Percentiles rank a stretch among this genome's conserved stretches.
Evolutionary conservation across 2,113 vertebrate genomes (phyloP).

Genomic region (Tyto alba): DNA sequence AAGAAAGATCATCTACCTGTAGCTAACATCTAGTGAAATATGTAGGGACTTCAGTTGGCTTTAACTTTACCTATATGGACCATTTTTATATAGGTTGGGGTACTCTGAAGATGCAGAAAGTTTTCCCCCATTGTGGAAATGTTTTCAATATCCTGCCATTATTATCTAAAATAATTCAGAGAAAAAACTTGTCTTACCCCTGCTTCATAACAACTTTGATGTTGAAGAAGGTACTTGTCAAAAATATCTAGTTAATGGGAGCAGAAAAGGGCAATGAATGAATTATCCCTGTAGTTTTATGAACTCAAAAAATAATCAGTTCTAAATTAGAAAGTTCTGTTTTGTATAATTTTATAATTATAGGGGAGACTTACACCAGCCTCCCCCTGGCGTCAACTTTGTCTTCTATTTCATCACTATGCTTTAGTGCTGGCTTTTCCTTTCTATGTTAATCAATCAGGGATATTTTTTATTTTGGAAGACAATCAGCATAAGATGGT

Average conservation of each 20-base stretch:
- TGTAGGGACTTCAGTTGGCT: not conserved
- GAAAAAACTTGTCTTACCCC: not conserved
- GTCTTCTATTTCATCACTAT: not conserved
- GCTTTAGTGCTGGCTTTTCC: not conserved
- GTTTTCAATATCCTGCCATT: not conserved
- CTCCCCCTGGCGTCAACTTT: constrained; percentile 19
- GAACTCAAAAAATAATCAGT: constrained; percentile 43
- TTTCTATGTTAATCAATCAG: not conserved
- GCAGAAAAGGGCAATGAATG: constrained; percentile 56
- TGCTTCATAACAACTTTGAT: not conserved
- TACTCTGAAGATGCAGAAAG: not conserved
- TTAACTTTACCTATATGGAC: not conserved
- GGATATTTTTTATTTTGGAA: not conserved
- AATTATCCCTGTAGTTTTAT: constrained; percentile 38
- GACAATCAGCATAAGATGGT: not conserved
- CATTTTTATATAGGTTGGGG: not conserved
- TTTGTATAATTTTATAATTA: constrained; percentile 58
- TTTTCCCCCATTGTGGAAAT: not conserved
- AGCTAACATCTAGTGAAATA: not conserved
- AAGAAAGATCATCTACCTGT: not conserved
- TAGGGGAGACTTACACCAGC: not conserved
- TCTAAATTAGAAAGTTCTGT: constrained; percentile 20
- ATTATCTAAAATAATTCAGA: not conserved
- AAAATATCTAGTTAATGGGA: constrained; percentile 45
- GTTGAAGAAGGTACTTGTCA: constrained; percentile 1